A percentile compares a stretch with the other conserved stretches of the same genome.
These are phyloP conservation scores for Schrankia costaestrigalis DNA, from an alignment of 2,888 invertebrate species.

Conservation along the genomic window DNA sequence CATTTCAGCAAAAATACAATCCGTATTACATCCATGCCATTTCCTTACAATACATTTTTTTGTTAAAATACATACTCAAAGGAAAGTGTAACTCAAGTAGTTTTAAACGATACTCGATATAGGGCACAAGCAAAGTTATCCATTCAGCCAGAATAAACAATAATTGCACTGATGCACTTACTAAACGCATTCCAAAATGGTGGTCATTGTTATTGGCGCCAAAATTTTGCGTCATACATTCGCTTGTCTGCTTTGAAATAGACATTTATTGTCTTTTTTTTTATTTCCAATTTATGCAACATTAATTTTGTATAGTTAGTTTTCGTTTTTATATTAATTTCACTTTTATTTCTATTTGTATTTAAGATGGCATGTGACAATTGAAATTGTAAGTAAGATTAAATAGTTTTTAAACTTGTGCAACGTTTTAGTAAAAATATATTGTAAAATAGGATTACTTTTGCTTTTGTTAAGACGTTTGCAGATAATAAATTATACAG, in stretches of 20 bases:
- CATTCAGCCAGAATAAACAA: slow-evolving; percentile 22
- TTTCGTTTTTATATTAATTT: slow-evolving; percentile 26
- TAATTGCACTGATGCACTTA: slow-evolving; percentile 24
- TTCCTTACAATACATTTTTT: slow-evolving; percentile 7
- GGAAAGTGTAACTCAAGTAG: slow-evolving; percentile 31
- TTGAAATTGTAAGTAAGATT: neutral
- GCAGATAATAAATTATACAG: too few relatives aligned
- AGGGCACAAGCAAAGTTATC: slow-evolving; percentile 18
- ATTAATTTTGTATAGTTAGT: slow-evolving; percentile 16
- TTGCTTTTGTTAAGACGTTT: too few relatives aligned
- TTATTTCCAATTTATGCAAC: slow-evolving; percentile 24
- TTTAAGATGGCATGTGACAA: slow-evolving; percentile 2
- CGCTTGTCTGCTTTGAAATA: slow-evolving; percentile 16
- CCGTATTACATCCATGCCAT: slow-evolving; percentile 8
- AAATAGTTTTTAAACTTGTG: too few relatives aligned
- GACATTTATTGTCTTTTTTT: slow-evolving; percentile 15
- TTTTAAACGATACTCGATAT: slow-evolving; percentile 27
- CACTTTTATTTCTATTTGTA: slow-evolving; percentile 13
- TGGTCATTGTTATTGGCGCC: slow-evolving; percentile 30
- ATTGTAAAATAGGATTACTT: too few relatives aligned
- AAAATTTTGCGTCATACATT: slow-evolving; percentile 30
- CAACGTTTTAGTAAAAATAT: too few relatives aligned
- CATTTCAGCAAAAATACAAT: too few relatives aligned
- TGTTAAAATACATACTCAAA: slow-evolving; percentile 4
- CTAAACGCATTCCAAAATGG: slow-evolving; percentile 27